Base-by-base conservation (phyloP, 2,797 vertebrate species). In the Limosa lapponica region DNA sequence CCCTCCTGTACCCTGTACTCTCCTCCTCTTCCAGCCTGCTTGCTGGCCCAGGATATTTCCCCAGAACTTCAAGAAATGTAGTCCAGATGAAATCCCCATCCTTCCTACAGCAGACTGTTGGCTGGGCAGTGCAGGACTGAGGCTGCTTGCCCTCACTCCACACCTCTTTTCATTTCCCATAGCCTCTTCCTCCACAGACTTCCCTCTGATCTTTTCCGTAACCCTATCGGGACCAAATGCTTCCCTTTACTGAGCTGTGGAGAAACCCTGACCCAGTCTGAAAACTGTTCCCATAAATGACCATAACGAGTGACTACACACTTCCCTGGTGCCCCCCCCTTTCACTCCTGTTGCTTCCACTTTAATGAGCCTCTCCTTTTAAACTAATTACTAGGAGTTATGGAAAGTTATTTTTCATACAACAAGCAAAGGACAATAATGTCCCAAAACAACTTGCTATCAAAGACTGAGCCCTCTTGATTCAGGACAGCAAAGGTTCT, bases 101-200 rank as follows among this genome's bases (percentile, higher is more conserved):
- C 39, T 64, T 82, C 32, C 54, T 54, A 41, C 23, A 80, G 23
- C 19, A 77, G 55, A 8, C 27, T 74, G 41, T 24, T 1, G 4
- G 11, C 36, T 83, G 19, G 25, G 41, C 0, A 0, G 17, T 2
- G 0, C 62, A 36, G 73, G 36, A 27, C 52, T 37, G 30, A 16
- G 39, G 58, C 54, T 82, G 41, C 22, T 15, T 69, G 24, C 54
- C 64, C 23, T 88, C 37, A 18, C 14, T 80, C 49, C 1, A 0
- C 34, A n/a, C 19, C 32, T 77, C 36, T 71, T 84, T 84, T 67
- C 0, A 2, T 80, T 91, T 87, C 34, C 57, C 70, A 23, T 49
- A 43, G 57, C 74, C 17, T 81, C 61, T 61, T 85, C 20, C 36
- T 75, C 30, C 44, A 18, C 44, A 70, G 72, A 36, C 30, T 59